Evolutionary conservation across 2,888 invertebrate species (phyloP).

Genomic region (Mythimna ferrago): DNA sequence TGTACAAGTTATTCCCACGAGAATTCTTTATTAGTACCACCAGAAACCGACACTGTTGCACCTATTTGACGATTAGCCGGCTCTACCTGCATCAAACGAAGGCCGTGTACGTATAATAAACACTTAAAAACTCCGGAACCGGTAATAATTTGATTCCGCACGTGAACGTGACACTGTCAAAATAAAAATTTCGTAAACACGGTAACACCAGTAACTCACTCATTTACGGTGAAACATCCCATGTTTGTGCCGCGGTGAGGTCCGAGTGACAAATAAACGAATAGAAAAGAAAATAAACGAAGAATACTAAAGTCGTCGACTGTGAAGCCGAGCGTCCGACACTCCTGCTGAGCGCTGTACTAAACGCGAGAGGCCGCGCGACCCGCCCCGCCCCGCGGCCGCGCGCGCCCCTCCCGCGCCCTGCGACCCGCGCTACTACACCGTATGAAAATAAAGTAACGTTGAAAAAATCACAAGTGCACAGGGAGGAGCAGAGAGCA

Average conservation of each 20-base stretch:
- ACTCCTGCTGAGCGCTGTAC: constrained; percentile 90
- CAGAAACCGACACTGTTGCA: constrained; percentile 78
- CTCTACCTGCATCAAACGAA: constrained; percentile 86
- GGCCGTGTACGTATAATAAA: constrained; percentile 86
- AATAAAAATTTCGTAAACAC: constrained; percentile 81
- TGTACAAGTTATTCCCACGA: constrained; percentile 76
- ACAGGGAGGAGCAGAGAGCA: constrained; percentile 70
- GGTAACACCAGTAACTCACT: constrained; percentile 79
- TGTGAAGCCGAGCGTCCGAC: constrained; percentile 89
- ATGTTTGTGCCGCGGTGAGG: constrained; percentile 78
- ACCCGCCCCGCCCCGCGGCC: constrained; percentile 81
- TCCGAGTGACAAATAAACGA: constrained; percentile 88
- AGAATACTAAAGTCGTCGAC: constrained; percentile 89
- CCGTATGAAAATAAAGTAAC: constrained; percentile 81
- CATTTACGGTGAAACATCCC: constrained; percentile 78
- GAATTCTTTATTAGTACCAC: constrained; percentile 74
- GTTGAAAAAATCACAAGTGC: constrained; percentile 81
- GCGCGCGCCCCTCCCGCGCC: constrained; percentile 80
- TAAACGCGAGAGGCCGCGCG: constrained; percentile 88
- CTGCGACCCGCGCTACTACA: constrained; percentile 83
- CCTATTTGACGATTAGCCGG: constrained; percentile 81
- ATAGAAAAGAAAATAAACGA: constrained; percentile 91
- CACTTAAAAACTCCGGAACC: constrained; percentile 89
- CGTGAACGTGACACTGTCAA: constrained; percentile 90
- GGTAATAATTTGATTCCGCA: constrained; percentile 87